Evolutionary conservation across 2,888 invertebrate species (phyloP).

Genomic region (Galeopsomyia nigrocyanea): DNA sequence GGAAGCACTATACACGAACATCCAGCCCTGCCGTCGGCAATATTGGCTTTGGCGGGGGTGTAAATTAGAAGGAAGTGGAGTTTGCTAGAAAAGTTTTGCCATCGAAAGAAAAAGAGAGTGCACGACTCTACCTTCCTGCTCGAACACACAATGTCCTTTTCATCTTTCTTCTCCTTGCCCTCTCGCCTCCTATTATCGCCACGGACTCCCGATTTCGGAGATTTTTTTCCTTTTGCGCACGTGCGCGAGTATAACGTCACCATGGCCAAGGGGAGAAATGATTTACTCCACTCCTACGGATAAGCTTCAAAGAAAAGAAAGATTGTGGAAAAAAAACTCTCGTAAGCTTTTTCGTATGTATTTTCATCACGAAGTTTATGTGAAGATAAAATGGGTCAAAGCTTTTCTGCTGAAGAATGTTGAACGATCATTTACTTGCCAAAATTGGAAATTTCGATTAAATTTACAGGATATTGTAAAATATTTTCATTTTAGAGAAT

Average conservation of each 20-base stretch:
- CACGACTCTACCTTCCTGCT: conserved; percentile 3
- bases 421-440: no score
- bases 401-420: neutral
- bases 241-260: neutral
- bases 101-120: conserved; percentile 23
- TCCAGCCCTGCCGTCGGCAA: conserved; percentile 47
- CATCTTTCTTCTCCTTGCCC: neutral
- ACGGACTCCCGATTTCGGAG: conserved; percentile 8
- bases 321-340: neutral
- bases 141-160: neutral
- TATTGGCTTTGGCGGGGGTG: conserved; percentile 54
- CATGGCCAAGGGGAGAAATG: no score
- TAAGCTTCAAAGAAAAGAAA: no score
- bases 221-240: conserved; percentile 1
- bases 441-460: no score
- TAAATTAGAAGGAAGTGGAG: conserved; percentile 62
- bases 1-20: conserved; percentile 26
- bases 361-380: neutral
- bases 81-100: conserved; percentile 51
- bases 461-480: no score
- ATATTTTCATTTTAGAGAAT: no score
- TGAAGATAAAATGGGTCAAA: neutral
- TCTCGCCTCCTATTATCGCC: conserved; percentile 4
- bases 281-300: no score
- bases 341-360: neutral